A percentile compares a stretch with the other conserved stretches of the same genome.
Evolutionary conservation across 2,797 vertebrate species (phyloP).

Genomic region (Neomorphus geoffroyi): DNA sequence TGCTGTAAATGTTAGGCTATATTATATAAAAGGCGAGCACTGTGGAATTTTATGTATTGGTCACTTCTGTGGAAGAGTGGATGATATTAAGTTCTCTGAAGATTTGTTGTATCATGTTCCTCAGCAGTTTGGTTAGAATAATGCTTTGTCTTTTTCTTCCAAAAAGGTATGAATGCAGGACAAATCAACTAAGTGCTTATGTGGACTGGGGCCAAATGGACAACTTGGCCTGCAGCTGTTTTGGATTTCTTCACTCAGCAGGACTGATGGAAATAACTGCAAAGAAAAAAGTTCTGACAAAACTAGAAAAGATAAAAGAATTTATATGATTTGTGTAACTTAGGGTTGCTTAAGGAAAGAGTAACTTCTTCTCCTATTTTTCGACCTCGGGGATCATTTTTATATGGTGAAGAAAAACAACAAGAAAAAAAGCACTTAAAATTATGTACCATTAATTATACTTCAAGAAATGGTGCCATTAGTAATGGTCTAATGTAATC

Average conservation of each 20-base stretch:
- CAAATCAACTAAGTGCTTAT: background rate
- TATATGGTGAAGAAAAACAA: background rate
- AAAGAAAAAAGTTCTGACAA: background rate
- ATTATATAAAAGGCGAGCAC: background rate
- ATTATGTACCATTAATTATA: background rate
- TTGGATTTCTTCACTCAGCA: background rate
- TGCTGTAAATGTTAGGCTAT: background rate
- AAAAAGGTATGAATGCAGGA: accelerated
- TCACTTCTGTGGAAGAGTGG: background rate
- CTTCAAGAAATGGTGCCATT: background rate
- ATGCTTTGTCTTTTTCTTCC: background rate
- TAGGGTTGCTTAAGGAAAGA: background rate
- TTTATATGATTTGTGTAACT: background rate
- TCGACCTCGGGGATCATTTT: background rate
- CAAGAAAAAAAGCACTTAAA: background rate
- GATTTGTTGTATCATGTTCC: background rate
- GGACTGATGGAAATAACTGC: background rate
- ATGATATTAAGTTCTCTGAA: background rate
- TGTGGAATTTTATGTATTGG: background rate
- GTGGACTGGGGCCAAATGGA: constrained; percentile 40
- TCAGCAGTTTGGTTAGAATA: background rate
- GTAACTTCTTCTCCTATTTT: background rate
- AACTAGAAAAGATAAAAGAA: background rate
- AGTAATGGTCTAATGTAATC: background rate
- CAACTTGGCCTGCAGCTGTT: background rate